Percentiles rank a stretch among this genome's conserved stretches.
phyloP scores from a whole-genome alignment of 1,140 invertebrate species.

The Thaumetopoea pityocampa region DNA sequence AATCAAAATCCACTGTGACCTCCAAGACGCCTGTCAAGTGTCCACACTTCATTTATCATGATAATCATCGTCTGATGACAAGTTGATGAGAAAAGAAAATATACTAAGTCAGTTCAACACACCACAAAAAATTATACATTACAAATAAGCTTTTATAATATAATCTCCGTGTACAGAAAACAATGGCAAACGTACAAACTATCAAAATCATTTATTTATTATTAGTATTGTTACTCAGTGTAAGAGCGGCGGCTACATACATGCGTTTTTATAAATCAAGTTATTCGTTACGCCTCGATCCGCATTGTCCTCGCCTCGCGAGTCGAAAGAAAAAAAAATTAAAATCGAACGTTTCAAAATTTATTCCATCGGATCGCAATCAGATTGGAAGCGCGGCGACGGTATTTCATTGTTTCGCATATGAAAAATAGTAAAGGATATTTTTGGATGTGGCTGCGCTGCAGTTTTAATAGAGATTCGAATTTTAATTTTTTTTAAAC shows the following conservation, averaged over 20 bases:
- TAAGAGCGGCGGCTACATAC: conserved; percentile 31
- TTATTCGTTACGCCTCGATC: conserved; percentile 51
- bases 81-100: too few species aligned
- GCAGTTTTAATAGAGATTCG: too few species aligned
- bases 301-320: conserved; percentile 45
- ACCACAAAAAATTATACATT: conserved; percentile 8
- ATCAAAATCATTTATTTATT: conserved; percentile 10
- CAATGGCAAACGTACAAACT: conserved; percentile 15
- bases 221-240: conserved; percentile 11
- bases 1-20: too few species aligned
- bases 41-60: too few species aligned
- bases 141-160: too few species aligned
- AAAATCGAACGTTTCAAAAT: conserved; percentile 46
- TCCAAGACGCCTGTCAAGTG: too few species aligned
- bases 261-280: conserved; percentile 51
- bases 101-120: conserved; percentile 1
- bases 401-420: conserved; percentile 16
- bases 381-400: conserved; percentile 24
- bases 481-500: too few species aligned
- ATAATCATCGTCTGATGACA: too few species aligned
- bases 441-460: too few species aligned
- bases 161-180: too few species aligned
- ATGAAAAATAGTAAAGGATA: neutral
- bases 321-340: conserved; percentile 28
- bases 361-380: conserved; percentile 37